Conservation (phyloP, 2,888 invertebrate genomes). For the Priocnemis perturbator region DNA sequence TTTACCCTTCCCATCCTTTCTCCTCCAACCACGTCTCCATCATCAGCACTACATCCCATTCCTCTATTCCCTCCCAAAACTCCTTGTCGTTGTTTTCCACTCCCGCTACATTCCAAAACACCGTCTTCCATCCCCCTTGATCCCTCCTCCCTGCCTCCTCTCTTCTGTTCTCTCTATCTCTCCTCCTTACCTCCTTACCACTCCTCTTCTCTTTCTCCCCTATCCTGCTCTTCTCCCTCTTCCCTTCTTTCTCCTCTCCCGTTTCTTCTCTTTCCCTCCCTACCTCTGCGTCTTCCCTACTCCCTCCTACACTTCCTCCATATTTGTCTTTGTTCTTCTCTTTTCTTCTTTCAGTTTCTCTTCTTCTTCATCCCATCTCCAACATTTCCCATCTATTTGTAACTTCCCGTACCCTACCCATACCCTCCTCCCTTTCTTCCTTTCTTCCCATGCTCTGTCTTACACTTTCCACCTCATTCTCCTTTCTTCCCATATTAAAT, state of each 20-base stretch:
- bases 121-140: not conserved
- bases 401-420: too few species aligned
- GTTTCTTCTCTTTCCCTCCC: not conserved
- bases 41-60: too few species aligned
- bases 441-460: not conserved
- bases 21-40: too few species aligned
- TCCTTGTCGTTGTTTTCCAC: conserved; percentile 9
- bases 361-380: too few species aligned
- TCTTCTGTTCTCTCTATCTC: not conserved
- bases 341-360: not conserved
- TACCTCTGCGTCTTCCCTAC: not conserved
- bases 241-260: not conserved
- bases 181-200: not conserved
- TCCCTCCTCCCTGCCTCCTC: not conserved
- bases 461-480: not conserved
- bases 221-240: not conserved
- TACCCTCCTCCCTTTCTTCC: not conserved
- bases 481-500: too few species aligned
- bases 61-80: not conserved
- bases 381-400: too few species aligned
- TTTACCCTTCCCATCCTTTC: too few species aligned
- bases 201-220: too few species aligned
- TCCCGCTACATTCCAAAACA: conserved; percentile 17
- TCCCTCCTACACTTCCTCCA: not conserved
- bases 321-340: not conserved